phyloP scores from a whole-genome alignment of 1,140 invertebrate genomes.

The Drosophila sproati region DNA sequence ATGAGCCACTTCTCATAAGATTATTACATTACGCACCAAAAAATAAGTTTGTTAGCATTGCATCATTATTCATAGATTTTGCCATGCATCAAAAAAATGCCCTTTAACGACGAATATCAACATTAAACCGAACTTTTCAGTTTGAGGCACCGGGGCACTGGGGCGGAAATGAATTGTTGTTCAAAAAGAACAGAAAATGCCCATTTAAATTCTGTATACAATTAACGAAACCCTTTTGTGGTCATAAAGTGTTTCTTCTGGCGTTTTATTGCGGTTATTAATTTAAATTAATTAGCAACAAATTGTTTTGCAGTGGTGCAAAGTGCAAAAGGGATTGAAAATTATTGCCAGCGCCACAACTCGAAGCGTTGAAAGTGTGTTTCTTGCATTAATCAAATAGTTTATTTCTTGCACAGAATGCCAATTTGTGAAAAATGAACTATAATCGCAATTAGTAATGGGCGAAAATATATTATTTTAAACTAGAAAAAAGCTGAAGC shows the following conservation, averaged over 20 bases:
- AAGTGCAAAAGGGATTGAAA: constrained; percentile 7
- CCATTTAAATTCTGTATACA: constrained; percentile 9
- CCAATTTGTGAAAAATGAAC: not conserved
- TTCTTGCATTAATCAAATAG: constrained; percentile 3
- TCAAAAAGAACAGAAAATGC: not conserved
- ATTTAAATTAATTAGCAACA: constrained; percentile 56
- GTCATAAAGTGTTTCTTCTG: constrained; percentile 39
- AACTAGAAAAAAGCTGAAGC: not conserved
- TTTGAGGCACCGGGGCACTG: not conserved
- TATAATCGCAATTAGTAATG: not conserved
- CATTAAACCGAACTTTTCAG: not conserved
- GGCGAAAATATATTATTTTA: not conserved
- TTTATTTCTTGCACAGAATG: not conserved
- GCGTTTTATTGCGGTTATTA: constrained; percentile 57
- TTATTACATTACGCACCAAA: no score
- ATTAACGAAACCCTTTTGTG: constrained; percentile 41
- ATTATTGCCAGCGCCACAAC: constrained; percentile 2
- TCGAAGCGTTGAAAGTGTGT: constrained; percentile 8
- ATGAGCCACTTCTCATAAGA: not conserved
- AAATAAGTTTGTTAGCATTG: no score
- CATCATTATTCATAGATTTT: no score
- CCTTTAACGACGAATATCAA: not conserved
- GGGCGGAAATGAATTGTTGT: constrained; percentile 27
- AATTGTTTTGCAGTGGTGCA: constrained; percentile 1
- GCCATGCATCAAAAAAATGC: not conserved